Base-by-base conservation (phyloP, 37 sponge, comb jelly and placozoan genomes). In the Petrosia ficiformis region DNA sequence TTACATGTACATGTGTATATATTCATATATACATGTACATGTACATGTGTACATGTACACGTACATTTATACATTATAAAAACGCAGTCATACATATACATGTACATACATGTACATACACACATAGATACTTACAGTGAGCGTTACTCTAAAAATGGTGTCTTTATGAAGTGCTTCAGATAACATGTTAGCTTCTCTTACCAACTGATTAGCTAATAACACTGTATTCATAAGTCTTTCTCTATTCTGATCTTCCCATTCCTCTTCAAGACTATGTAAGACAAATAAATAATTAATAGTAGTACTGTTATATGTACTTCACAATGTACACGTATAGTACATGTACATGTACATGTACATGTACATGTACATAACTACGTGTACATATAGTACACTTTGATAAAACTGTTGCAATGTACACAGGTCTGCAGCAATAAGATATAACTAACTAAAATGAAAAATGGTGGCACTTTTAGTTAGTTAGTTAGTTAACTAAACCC, bases 101-200 rank as follows among this genome's bases (percentile, higher is more conserved):
- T 3, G 30, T 11, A 77, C 43, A 79, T 30, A 74, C 36, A 79
- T 42, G 73, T 42, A 43, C 41, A 43, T 1, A 35, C 39, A 3
- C 26, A 72, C 32, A 57, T 36, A 39, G 40, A 10, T 4, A 21
- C 76, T 76, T 41, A 76, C 85, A 56, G 85, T 92, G n/a, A 97
- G 90, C 0, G 96, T 91, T 22, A 97, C 98, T 58, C 80, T 86
- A 82, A 97, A 94, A 34, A 88, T 52, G 4, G 89, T 90, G 58
- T 92, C 95, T 67, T 83, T 92, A 77, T 85, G 71, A 65, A 97
- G 87, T 25, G 81, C 95, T 39, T 94, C 88, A 10, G 92, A 86
- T 42, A 95, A 73, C 84, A 85, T 83, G 86, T 97, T 97, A 52
- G 98, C 98, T 44, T 94, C 93, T n/a, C 89, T 82, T 39, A 89